phyloP scores from a whole-genome alignment of 2,888 invertebrate species.

The Steromphala cineraria region DNA sequence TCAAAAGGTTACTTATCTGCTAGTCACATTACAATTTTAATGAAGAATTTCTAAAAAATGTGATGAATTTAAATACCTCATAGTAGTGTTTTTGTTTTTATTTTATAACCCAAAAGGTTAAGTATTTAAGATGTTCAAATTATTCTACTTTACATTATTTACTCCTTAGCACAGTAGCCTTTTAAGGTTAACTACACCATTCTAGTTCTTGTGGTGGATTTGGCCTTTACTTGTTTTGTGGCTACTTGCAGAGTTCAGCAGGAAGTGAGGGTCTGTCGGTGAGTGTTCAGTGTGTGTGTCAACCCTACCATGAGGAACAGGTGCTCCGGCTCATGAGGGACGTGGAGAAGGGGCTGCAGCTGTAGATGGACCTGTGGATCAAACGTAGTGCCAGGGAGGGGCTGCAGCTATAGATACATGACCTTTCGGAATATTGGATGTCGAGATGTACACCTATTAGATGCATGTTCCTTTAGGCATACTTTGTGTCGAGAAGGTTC shows the following conservation, averaged over 20 bases:
- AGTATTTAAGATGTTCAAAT: no score
- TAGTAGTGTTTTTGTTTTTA: no score
- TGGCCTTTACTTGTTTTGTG: background rate
- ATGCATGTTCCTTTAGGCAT: no score
- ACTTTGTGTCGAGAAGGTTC: no score
- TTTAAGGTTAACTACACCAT: background rate
- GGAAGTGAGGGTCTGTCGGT: constrained; percentile 73
- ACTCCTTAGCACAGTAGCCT: no score
- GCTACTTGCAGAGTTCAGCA: constrained; percentile 54
- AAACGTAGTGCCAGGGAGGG: no score
- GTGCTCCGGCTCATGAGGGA: constrained; percentile 74
- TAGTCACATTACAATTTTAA: background rate
- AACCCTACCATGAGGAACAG: constrained; percentile 75
- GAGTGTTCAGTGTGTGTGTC: constrained; percentile 74
- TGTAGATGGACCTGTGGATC: background rate
- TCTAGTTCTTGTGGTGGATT: background rate
- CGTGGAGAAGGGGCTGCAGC: constrained; percentile 49
- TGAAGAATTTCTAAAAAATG: background rate
- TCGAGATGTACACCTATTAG: no score
- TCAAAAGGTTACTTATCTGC: constrained; percentile 40
- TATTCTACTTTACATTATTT: background rate
- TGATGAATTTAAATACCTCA: no score
- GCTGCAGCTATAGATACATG: no score
- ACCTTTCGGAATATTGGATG: no score
- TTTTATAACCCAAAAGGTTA: no score